Percentiles rank a stretch among this genome's conserved stretches.
Conservation (phyloP, 2,797 vertebrate species). For the Apogon talboti region DNA sequence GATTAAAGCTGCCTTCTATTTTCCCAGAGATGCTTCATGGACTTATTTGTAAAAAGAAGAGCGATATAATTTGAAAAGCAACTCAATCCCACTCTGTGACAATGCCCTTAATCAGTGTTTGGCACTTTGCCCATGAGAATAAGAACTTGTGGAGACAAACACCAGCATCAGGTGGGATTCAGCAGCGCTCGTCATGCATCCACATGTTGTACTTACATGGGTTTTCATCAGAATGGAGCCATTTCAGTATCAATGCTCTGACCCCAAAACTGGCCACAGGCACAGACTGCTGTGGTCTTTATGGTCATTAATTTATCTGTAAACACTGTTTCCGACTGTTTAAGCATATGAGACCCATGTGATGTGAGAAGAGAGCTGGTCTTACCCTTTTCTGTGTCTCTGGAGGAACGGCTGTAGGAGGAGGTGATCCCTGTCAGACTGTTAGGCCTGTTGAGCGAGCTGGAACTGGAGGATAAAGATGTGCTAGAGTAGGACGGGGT, state of each 20-base stretch:
- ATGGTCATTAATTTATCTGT: background rate
- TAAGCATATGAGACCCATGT: background rate
- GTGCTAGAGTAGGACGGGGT: slow-evolving; percentile 84
- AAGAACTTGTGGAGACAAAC: slow-evolving; percentile 10
- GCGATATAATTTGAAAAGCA: slow-evolving; percentile 51
- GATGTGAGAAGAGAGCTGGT: too few relatives aligned
- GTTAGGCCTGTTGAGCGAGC: slow-evolving; percentile 93
- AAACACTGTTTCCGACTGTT: background rate
- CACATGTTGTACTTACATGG: background rate
- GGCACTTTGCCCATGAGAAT: slow-evolving; percentile 50
- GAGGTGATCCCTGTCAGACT: slow-evolving; percentile 96
- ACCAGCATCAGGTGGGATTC: slow-evolving; percentile 16
- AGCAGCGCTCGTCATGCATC: background rate
- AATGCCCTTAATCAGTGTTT: slow-evolving; percentile 26
- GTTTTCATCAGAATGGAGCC: background rate
- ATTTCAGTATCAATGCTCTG: background rate
- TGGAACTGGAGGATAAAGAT: slow-evolving; percentile 87
- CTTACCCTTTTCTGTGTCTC: slow-evolving; percentile 93
- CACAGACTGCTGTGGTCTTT: too few relatives aligned
- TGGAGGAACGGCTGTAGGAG: slow-evolving; percentile 90
- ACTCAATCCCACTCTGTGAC: slow-evolving; percentile 45
- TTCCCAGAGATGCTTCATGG: slow-evolving; percentile 50
- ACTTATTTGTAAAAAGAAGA: slow-evolving; percentile 40
- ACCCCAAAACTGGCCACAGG: background rate
- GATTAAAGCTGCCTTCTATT: slow-evolving; percentile 34